phyloP scores from a whole-genome alignment of 2,888 invertebrate species.

The Hydroisotoma schaefferi region DNA sequence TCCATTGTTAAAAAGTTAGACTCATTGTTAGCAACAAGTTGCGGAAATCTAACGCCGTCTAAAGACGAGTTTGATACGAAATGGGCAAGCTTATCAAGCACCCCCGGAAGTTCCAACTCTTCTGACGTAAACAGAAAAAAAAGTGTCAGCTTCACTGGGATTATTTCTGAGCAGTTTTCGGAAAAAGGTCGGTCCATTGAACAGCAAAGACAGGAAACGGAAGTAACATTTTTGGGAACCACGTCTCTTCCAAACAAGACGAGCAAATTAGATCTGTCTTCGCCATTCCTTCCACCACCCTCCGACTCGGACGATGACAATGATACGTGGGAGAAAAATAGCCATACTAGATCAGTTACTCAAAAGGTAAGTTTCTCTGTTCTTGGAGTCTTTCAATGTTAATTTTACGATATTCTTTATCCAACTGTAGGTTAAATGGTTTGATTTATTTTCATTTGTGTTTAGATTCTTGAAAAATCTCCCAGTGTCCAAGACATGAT shows the following conservation, averaged over 20 bases:
- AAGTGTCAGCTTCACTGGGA: slow-evolving; percentile 36
- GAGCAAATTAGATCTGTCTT: too few species aligned
- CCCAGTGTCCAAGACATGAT: slow-evolving; percentile 66
- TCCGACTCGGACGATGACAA: too few species aligned
- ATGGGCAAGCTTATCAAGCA: slow-evolving; percentile 37
- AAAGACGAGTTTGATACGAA: slow-evolving; percentile 44
- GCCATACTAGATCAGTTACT: too few species aligned
- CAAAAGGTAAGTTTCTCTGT: too few species aligned
- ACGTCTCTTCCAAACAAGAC: not conserved
- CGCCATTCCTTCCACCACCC: too few species aligned
- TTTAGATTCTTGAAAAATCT: slow-evolving; percentile 62
- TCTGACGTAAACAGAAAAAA: slow-evolving; percentile 22
- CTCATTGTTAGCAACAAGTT: slow-evolving; percentile 16
- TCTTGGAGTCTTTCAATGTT: too few species aligned
- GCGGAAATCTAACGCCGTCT: slow-evolving; percentile 6
- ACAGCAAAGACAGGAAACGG: not conserved
- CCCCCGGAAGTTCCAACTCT: not conserved
- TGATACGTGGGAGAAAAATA: too few species aligned
- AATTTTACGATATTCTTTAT: not conserved
- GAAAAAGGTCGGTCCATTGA: not conserved
- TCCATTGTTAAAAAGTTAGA: slow-evolving; percentile 34
- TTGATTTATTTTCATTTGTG: not conserved
- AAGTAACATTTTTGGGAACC: too few species aligned
- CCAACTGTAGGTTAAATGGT: not conserved
- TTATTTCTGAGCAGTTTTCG: slow-evolving; percentile 1